Conservation (phyloP, 2,888 invertebrate species). For the Caenorhabditis wallacei region DNA sequence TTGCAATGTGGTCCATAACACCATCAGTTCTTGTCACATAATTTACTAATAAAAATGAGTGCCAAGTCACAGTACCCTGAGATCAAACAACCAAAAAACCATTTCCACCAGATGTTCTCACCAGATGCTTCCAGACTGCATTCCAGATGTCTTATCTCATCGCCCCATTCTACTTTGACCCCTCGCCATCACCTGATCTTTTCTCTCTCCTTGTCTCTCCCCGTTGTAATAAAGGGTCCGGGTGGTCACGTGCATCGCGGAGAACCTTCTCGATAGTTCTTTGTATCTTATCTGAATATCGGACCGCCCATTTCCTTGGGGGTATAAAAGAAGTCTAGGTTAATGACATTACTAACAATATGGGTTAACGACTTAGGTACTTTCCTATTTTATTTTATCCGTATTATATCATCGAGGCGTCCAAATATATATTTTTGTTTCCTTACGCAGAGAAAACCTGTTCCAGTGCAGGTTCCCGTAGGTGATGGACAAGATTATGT, state of each 20-base stretch:
- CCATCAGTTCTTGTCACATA: slow-evolving; percentile 24
- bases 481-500: not conserved
- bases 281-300: not conserved
- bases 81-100: not conserved
- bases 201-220: not conserved
- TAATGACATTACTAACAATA: not conserved
- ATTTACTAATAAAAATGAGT: not conserved
- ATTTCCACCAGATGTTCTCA: not conserved
- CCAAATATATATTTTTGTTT: not conserved
- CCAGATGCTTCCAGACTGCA: slow-evolving; percentile 1
- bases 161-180: slow-evolving; percentile 46
- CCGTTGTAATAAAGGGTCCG: slow-evolving; percentile 36
- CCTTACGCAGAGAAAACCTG: not conserved
- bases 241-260: slow-evolving; percentile 33
- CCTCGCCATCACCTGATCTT: slow-evolving; percentile 45
- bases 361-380: not conserved
- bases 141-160: slow-evolving; percentile 41
- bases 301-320: not conserved
- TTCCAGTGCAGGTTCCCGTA: not conserved
- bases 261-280: slow-evolving; percentile 45
- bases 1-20: slow-evolving; percentile 34
- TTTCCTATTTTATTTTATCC: not conserved
- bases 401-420: not conserved
- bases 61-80: not conserved
- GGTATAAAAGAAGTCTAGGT: slow-evolving; percentile 14